Evolutionary conservation across 2,888 invertebrate species (phyloP).

Genomic region (Amblyjoppa fuscipennis): DNA sequence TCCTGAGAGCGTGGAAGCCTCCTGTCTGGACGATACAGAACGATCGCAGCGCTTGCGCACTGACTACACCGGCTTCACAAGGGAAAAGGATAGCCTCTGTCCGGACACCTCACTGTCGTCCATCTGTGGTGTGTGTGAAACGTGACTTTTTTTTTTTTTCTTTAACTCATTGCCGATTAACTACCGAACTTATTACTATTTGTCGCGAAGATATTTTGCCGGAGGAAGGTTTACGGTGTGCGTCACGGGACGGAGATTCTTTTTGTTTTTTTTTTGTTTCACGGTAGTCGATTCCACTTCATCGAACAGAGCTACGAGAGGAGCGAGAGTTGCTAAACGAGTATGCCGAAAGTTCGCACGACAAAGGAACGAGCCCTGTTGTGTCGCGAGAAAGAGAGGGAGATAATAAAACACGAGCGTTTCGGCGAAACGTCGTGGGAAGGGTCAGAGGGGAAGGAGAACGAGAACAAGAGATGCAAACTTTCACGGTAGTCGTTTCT

Average conservation of each 20-base stretch:
- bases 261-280: background rate
- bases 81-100: conserved; percentile 37
- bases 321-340: background rate
- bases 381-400: background rate
- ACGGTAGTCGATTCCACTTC: background rate
- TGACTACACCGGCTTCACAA: conserved; percentile 26
- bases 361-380: background rate
- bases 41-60: conserved; percentile 18
- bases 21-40: conserved; percentile 26
- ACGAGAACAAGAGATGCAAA: no score
- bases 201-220: background rate
- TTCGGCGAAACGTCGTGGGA: conserved; percentile 1
- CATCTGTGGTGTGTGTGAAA: conserved; percentile 60
- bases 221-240: background rate
- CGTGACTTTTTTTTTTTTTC: conserved; percentile 8
- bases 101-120: conserved; percentile 49
- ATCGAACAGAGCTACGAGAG: background rate
- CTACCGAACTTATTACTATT: background rate
- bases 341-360: background rate
- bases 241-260: background rate
- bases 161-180: background rate
- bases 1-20: conserved; percentile 41
- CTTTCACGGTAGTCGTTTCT: background rate
- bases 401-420: no score
- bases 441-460: no score